Evolutionary conservation across 2,797 vertebrate species (phyloP).

Genomic region (Mastacembelus armatus): DNA sequence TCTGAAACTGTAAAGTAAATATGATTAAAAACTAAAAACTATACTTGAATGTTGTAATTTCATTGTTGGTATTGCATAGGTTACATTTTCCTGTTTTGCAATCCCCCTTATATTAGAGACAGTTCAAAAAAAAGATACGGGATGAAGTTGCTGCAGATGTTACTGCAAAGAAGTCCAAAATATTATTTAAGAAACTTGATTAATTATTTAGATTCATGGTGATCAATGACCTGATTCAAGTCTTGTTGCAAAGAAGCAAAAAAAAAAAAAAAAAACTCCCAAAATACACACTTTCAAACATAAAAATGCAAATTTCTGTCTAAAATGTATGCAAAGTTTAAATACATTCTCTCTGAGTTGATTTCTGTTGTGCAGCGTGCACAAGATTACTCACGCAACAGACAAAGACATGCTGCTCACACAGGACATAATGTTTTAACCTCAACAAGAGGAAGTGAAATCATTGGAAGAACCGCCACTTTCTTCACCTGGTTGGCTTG

Average conservation of each 20-base stretch:
- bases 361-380: conserved; percentile 11
- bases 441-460: conserved; percentile 59
- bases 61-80: neutral
- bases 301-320: conserved; percentile 27
- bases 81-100: conserved; percentile 6
- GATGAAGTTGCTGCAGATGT: conserved; percentile 3
- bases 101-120: neutral
- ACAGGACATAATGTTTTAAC: conserved; percentile 44
- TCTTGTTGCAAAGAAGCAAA: conserved; percentile 16
- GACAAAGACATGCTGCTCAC: conserved; percentile 10
- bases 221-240: neutral
- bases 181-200: conserved; percentile 8
- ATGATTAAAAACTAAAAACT: neutral
- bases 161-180: neutral
- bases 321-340: conserved; percentile 8
- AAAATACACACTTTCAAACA: conserved; percentile 15
- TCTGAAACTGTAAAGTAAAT: neutral
- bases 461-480: conserved; percentile 52
- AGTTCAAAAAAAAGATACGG: neutral
- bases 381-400: conserved; percentile 35
- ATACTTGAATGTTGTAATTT: conserved; percentile 9
- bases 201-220: conserved; percentile 13
- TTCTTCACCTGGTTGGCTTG: conserved; percentile 56
- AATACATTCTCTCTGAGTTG: neutral
- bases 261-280: conserved; percentile 2